Base-by-base conservation (phyloP, 2,888 invertebrate species). In the Parapristionchus giblindavisi region DNA sequence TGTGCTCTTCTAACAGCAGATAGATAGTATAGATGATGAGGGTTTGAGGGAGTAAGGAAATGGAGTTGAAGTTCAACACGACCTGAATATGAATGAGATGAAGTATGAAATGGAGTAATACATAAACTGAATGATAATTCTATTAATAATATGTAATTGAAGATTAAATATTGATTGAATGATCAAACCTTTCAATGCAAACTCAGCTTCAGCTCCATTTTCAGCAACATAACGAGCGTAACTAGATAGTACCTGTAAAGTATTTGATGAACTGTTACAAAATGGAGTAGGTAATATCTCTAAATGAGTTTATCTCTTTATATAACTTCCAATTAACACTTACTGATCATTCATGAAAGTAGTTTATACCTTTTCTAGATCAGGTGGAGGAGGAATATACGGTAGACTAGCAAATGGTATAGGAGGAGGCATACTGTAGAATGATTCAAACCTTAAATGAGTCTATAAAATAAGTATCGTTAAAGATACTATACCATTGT, bases 151-250 rank as follows among this genome's bases (percentile, higher is more conserved):
- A 43, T 27, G n/a, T 6, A 36, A n/a, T n/a, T 24, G 24, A 8
- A 21, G 14, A 51, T n/a, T 3, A 32, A 32, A 4, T 24, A 68
- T 43, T 21, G 11, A 65, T 29, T 29, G 34, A 70, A 11, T 27
- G 14, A 32, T 24, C n/a, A 24, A 6, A 84, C 84, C 79, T 29
- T 79, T 77, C 17, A 90, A 88, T 48, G 93, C 92, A 40, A 86
- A 85, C 84, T 98, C 97, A 88, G 98, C 97, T 85, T 94, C 93
- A 75, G 93, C 92, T 0, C 98, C 99, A 89, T 97, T 97, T 84
- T 95, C 94, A 0, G 94, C 93, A 0, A 99, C 97, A 89, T 97
- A 97, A 79, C 93, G 92, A 0, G 98, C 97, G 92, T 98, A 96
- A 89, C 96, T 96, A 89, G 96, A 95, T 76, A 99, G 93, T 11